These are phyloP conservation scores for Apodemia hepburni DNA, from an alignment of 2,888 invertebrate genomes.

Conservation along the genomic window DNA sequence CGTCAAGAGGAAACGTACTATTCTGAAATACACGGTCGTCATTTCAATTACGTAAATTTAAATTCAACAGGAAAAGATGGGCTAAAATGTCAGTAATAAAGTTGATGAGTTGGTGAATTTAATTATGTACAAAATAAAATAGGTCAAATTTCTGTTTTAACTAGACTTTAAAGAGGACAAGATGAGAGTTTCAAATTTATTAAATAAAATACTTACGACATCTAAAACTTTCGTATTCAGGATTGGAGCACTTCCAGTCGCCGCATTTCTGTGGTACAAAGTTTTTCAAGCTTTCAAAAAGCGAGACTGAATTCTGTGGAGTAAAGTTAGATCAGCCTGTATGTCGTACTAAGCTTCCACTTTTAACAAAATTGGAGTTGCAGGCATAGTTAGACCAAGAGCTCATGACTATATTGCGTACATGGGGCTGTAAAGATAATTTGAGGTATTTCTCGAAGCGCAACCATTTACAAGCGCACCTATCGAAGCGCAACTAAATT, in stretches of 20 bases:
- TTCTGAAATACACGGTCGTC: background rate
- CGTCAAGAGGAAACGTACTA: background rate
- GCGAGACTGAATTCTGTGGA: conserved; percentile 44
- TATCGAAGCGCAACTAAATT: no score
- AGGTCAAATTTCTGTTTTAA: conserved; percentile 14
- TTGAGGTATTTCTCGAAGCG: no score
- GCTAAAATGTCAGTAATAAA: conserved; percentile 7
- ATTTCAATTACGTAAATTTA: conserved; percentile 1
- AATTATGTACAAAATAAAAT: conserved; percentile 16
- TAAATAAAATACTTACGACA: conserved; percentile 33
- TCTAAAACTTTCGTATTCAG: conserved; percentile 31
- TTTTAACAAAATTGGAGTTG: conserved; percentile 77
- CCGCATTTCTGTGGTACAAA: conserved; percentile 43
- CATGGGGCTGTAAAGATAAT: no score
- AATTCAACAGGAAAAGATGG: conserved; percentile 5
- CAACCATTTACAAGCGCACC: no score
- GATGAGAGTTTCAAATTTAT: conserved; percentile 23
- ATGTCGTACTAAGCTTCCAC: conserved; percentile 57
- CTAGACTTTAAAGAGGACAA: conserved; percentile 5
- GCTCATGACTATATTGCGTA: background rate
- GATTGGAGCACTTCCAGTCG: conserved; percentile 31
- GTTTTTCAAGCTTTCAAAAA: conserved; percentile 37
- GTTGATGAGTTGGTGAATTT: conserved; percentile 12
- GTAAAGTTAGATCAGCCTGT: conserved; percentile 55
- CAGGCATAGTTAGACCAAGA: conserved; percentile 32